Conservation (phyloP, 2,888 invertebrate genomes). For the Brenthis hecate region DNA sequence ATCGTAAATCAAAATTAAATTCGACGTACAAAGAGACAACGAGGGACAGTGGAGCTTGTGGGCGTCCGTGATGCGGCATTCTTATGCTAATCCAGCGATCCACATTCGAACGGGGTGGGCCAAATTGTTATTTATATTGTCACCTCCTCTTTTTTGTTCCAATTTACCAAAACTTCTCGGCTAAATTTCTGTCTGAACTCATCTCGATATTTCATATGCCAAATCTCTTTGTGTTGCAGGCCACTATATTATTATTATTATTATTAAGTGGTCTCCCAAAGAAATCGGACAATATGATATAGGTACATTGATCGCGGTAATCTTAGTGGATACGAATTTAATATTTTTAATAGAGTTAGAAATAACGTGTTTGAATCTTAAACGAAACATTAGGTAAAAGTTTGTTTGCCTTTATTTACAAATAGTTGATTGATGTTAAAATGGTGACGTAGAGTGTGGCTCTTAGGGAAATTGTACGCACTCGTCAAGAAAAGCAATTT, state of each 20-base stretch:
- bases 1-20: slow-evolving; percentile 82
- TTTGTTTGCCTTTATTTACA: slow-evolving; percentile 22
- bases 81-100: slow-evolving; percentile 80
- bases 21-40: slow-evolving; percentile 78
- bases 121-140: slow-evolving; percentile 83
- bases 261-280: neutral
- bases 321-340: neutral
- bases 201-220: slow-evolving; percentile 43
- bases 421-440: slow-evolving; percentile 57
- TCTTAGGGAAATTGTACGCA: slow-evolving; percentile 63
- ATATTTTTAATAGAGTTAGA: neutral
- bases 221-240: slow-evolving; percentile 6
- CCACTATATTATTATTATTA: neutral
- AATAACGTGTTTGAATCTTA: neutral
- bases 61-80: slow-evolving; percentile 78
- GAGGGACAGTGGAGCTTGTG: slow-evolving; percentile 71
- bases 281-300: neutral
- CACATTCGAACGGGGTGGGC: slow-evolving; percentile 79
- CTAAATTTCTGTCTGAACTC: slow-evolving; percentile 68
- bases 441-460: slow-evolving; percentile 58
- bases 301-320: neutral
- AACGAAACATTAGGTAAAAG: neutral
- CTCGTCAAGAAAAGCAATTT: slow-evolving; percentile 66
- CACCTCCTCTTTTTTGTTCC: slow-evolving; percentile 75
- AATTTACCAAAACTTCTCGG: slow-evolving; percentile 57